Conservation (phyloP, 2,113 vertebrate species). For the Alethe diademata region DNA sequence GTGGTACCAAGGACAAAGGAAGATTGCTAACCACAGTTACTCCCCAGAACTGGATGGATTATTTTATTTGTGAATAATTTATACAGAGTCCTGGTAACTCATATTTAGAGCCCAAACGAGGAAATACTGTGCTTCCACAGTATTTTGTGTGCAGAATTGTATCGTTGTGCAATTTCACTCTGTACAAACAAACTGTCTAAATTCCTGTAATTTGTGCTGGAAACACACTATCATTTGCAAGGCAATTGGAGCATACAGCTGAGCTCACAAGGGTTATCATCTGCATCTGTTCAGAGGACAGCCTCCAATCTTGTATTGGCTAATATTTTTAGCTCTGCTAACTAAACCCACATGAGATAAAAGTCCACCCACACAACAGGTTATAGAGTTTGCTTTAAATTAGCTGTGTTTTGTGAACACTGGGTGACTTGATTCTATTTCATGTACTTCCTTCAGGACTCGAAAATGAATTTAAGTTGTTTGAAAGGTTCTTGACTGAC, state of each 20-base stretch:
- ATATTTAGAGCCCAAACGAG: neutral
- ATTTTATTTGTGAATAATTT: neutral
- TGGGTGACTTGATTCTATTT: neutral
- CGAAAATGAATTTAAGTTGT: neutral
- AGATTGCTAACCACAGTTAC: neutral
- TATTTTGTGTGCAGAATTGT: neutral
- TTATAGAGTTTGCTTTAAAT: constrained; percentile 24
- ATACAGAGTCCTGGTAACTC: neutral
- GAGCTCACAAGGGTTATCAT: constrained; percentile 48
- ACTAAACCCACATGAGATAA: constrained; percentile 16
- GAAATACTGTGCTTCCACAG: neutral
- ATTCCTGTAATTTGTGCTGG: neutral
- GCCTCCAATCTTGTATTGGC: neutral
- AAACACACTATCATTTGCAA: neutral
- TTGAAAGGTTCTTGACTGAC: neutral
- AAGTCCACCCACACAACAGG: neutral
- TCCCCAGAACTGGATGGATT: neutral
- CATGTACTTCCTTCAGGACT: neutral
- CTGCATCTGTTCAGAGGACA: neutral
- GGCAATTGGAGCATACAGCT: neutral
- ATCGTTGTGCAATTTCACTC: neutral
- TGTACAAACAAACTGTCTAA: neutral
- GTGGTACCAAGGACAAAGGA: neutral
- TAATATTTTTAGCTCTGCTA: constrained; percentile 24
- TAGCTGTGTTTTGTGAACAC: neutral